phyloP scores from a whole-genome alignment of 2,113 vertebrate species.

The Dipodomys stephensi region DNA sequence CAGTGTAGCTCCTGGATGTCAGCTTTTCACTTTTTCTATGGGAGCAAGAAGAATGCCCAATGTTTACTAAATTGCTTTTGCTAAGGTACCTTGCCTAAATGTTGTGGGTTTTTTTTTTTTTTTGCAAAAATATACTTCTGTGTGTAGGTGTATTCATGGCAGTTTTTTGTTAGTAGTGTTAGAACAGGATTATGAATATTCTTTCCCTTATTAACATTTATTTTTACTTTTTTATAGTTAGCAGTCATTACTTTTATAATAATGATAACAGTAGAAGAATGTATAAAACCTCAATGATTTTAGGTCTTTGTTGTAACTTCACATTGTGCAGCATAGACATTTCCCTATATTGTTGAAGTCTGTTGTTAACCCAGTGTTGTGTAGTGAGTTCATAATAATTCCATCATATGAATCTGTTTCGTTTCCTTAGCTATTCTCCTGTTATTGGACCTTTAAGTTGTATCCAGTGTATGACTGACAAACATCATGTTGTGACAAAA shows the following conservation, averaged over 20 bases:
- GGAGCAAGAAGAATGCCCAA: not conserved
- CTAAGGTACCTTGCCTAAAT: slow-evolving; percentile 5
- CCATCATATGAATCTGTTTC: not conserved
- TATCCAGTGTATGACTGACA: not conserved
- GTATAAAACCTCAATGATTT: slow-evolving; percentile 21
- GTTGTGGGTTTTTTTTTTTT: not conserved
- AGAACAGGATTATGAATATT: not conserved
- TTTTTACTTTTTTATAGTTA: not conserved
- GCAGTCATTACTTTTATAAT: slow-evolving; percentile 30
- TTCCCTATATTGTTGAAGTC: not conserved
- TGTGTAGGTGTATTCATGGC: not conserved
- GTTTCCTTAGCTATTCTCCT: slow-evolving; percentile 57
- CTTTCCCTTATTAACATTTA: not conserved
- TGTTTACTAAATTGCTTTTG: not conserved
- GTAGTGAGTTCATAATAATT: not conserved
- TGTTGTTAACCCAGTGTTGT: slow-evolving; percentile 7
- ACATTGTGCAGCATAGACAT: slow-evolving; percentile 4
- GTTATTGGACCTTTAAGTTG: not conserved
- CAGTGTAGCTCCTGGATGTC: not conserved
- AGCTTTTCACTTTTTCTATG: not conserved
- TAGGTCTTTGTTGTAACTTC: slow-evolving; percentile 45
- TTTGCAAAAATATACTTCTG: not conserved
- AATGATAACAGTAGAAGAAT: slow-evolving; percentile 26
- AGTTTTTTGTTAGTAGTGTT: not conserved
- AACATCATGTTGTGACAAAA: slow-evolving; percentile 9